Evolutionary conservation across 2,113 vertebrate genomes (phyloP).

Genomic region (Cavia porcellus): DNA sequence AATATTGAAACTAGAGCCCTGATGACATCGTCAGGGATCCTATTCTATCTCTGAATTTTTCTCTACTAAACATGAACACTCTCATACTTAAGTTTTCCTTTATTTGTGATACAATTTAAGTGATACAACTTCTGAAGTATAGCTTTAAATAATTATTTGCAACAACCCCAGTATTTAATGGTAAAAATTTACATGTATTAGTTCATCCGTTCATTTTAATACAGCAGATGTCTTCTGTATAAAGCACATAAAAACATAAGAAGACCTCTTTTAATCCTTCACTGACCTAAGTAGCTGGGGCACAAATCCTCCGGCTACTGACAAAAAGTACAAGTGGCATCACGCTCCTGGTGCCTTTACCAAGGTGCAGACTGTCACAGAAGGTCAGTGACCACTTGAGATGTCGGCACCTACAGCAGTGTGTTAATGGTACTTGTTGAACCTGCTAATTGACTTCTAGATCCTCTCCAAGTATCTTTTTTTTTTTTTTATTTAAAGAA

Average conservation of each 20-base stretch:
- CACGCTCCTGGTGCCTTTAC: not conserved
- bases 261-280: not conserved
- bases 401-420: not conserved
- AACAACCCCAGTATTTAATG: not conserved
- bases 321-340: not conserved
- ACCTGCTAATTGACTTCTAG: not conserved
- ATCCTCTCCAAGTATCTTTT: not conserved
- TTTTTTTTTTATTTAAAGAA: no score
- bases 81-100: not conserved
- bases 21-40: fast-evolving
- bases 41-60: not conserved
- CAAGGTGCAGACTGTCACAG: not conserved
- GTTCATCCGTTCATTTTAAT: not conserved
- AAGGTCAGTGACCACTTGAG: not conserved
- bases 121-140: not conserved
- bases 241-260: not conserved
- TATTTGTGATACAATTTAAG: not conserved
- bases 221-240: not conserved
- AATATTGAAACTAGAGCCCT: not conserved
- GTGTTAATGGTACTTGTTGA: not conserved
- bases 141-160: not conserved
- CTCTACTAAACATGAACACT: not conserved
- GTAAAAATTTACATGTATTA: not conserved
- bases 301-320: not conserved
- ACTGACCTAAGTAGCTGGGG: not conserved